Percentiles rank a stretch among this genome's conserved stretches.
These are phyloP conservation scores for Nothobranchius kuhntae DNA, from an alignment of 2,113 vertebrate genomes.

Conservation along the genomic window DNA sequence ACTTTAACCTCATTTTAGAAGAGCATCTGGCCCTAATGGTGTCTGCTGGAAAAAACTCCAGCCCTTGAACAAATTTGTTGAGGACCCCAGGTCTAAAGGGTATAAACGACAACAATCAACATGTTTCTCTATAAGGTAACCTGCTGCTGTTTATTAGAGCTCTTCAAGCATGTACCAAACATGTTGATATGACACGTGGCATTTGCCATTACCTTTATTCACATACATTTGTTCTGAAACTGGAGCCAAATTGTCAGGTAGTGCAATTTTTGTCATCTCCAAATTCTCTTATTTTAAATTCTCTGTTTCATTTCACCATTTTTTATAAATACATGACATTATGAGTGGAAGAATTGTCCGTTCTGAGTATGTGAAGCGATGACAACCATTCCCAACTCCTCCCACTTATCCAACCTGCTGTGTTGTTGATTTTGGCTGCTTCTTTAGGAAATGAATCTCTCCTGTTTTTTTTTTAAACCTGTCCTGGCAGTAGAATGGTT, in stretches of 20 bases:
- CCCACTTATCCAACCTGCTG: background rate
- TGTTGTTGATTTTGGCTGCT: background rate
- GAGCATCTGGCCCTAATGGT: too few species aligned
- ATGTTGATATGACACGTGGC: constrained; percentile 7
- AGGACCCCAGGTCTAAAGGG: too few species aligned
- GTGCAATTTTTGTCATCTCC: background rate
- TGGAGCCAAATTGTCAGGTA: background rate
- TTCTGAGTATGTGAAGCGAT: background rate
- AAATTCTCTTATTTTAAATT: background rate
- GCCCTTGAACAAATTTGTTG: too few species aligned
- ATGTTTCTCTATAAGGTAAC: background rate
- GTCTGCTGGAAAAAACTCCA: too few species aligned
- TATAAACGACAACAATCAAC: background rate
- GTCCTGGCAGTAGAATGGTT: too few species aligned
- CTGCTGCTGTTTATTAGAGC: background rate
- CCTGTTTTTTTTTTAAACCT: too few species aligned
- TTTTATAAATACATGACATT: background rate
- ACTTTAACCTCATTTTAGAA: too few species aligned
- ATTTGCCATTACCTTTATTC: constrained; percentile 20
- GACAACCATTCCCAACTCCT: background rate
- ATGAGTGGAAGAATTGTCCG: background rate
- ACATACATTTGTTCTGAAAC: background rate
- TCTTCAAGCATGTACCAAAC: too few species aligned
- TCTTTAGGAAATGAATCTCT: background rate
- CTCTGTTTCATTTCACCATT: background rate